Evolutionary conservation across 2,888 invertebrate species (phyloP).

Genomic region (Drosophila subsilvestris): DNA sequence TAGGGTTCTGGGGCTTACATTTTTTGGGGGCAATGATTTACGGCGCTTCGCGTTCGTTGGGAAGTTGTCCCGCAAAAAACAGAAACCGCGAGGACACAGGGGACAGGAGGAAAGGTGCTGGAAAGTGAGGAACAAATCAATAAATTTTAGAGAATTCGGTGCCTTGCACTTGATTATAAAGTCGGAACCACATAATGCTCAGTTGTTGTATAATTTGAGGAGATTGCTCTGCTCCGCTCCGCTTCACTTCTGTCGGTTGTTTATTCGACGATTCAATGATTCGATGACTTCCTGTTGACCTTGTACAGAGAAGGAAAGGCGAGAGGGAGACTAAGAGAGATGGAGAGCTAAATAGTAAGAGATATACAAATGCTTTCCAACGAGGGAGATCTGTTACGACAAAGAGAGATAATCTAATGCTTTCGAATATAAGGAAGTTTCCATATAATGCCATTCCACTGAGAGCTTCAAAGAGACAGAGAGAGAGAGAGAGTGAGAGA

Average conservation of each 20-base stretch:
- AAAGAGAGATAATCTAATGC: not conserved
- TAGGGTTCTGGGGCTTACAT: constrained; percentile 30
- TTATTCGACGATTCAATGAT: constrained; percentile 22
- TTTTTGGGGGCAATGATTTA: constrained; percentile 67
- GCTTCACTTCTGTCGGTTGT: constrained; percentile 23
- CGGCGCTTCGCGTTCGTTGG: constrained; percentile 42
- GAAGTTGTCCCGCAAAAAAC: constrained; percentile 51
- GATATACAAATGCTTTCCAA: constrained; percentile 3
- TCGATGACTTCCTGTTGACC: constrained; percentile 38
- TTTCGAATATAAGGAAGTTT: not conserved
- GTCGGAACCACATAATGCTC: constrained; percentile 56
- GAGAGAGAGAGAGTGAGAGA: not conserved
- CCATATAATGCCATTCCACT: not conserved
- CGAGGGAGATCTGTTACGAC: constrained; percentile 19
- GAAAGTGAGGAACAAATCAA: constrained; percentile 60
- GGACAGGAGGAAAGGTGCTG: not conserved
- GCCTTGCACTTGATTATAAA: constrained; percentile 72
- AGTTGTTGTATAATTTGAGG: constrained; percentile 58
- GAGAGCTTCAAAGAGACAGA: not conserved
- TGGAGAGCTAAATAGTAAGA: not conserved
- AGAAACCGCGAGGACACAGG: constrained; percentile 53
- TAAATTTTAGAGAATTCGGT: constrained; percentile 61
- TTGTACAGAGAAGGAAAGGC: constrained; percentile 1
- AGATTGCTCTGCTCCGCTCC: constrained; percentile 63
- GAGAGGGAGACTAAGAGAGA: not conserved